A percentile compares a stretch with the other conserved stretches of the same genome.
Conservation (phyloP, 2,888 invertebrate species). For the Drymonia ruficornis region DNA sequence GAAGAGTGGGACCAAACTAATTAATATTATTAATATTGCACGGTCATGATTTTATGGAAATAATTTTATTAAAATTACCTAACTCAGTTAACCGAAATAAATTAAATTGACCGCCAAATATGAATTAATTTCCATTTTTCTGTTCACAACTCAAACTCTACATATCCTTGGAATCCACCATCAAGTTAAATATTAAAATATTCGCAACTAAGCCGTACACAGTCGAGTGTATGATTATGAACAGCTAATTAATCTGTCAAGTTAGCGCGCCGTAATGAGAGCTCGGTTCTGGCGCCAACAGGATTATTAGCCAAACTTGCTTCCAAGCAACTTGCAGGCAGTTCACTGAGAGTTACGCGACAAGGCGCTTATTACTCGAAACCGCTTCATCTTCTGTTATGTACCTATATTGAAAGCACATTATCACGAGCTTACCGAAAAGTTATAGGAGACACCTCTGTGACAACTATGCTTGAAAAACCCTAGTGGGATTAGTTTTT, state of each 20-base stretch:
- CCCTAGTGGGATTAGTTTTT: too few species aligned
- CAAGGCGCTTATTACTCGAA: conserved; percentile 26
- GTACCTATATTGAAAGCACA: conserved; percentile 19
- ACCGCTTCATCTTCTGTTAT: conserved; percentile 32
- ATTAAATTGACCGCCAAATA: too few species aligned
- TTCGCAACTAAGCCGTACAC: conserved; percentile 9
- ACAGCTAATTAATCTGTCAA: conserved; percentile 65
- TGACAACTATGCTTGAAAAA: too few species aligned
- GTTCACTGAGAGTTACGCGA: conserved; percentile 31
- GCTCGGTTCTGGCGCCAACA: conserved; percentile 39
- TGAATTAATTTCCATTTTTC: too few species aligned
- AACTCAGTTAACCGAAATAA: too few species aligned
- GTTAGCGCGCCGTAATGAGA: conserved; percentile 41
- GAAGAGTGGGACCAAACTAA: too few species aligned
- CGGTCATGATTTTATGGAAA: too few species aligned
- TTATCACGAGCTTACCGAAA: too few species aligned
- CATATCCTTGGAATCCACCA: background rate
- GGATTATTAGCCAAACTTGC: conserved; percentile 54
- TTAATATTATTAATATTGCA: too few species aligned
- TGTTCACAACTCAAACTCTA: background rate
- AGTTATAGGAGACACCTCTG: too few species aligned
- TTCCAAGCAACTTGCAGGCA: conserved; percentile 34
- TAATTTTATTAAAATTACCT: too few species aligned
- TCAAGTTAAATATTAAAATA: background rate
- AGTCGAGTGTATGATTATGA: conserved; percentile 32